phyloP scores from a whole-genome alignment of 2,888 invertebrate genomes.

The Drosophila melanosoma region DNA sequence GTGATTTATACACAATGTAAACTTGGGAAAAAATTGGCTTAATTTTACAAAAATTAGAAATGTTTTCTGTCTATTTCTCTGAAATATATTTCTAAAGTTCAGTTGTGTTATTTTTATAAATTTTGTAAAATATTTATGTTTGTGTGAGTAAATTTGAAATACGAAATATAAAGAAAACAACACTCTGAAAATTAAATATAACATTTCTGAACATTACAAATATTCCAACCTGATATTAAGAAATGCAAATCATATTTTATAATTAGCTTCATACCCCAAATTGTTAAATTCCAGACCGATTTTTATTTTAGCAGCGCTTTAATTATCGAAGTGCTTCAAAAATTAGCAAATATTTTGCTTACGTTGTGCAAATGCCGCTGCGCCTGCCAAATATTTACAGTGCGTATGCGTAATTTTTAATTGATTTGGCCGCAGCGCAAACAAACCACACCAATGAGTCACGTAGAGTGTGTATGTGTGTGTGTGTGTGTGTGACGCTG shows the following conservation, averaged over 20 bases:
- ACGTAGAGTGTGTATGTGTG: conserved; percentile 20
- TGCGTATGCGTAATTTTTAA: conserved; percentile 81
- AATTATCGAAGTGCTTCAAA: conserved; percentile 55
- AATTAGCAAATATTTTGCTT: conserved; percentile 65
- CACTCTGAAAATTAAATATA: background rate
- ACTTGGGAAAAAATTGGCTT: background rate
- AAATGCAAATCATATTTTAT: background rate
- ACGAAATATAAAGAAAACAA: background rate
- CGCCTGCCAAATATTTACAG: conserved; percentile 70
- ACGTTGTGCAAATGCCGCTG: conserved; percentile 56
- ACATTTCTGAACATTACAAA: background rate
- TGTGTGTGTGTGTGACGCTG: conserved; percentile 4
- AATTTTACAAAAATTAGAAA: background rate
- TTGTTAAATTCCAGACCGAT: background rate
- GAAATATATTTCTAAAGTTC: no score
- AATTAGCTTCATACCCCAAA: background rate
- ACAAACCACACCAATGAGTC: conserved; percentile 57
- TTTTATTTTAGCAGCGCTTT: conserved; percentile 31
- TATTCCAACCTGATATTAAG: background rate
- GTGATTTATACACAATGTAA: conserved; percentile 23
- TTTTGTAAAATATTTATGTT: background rate
- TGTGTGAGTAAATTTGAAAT: background rate
- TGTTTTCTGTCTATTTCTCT: background rate
- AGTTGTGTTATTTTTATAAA: background rate
- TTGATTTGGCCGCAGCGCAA: conserved; percentile 73